phyloP scores from a whole-genome alignment of 2,797 vertebrate genomes.

The Lycodopsis pacificus region DNA sequence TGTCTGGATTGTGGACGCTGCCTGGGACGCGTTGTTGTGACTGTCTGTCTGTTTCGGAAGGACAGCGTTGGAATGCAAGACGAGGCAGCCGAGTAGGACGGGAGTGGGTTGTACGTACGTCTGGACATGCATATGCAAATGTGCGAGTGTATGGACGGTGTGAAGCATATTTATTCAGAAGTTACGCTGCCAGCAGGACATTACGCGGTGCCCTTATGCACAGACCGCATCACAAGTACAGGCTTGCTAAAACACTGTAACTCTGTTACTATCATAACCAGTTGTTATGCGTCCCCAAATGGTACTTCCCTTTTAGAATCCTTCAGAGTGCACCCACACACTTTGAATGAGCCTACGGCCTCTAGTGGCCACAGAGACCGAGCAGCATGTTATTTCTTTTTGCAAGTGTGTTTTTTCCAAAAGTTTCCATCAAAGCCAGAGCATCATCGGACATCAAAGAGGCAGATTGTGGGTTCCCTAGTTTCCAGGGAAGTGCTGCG shows the following conservation, averaged over 20 bases:
- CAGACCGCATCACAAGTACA: slow-evolving; percentile 62
- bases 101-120: neutral
- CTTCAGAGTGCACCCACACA: slow-evolving; percentile 65
- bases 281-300: slow-evolving; percentile 73
- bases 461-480: slow-evolving; percentile 82
- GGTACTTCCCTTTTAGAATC: slow-evolving; percentile 65
- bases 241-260: slow-evolving; percentile 70
- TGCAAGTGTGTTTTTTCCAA: slow-evolving; percentile 72
- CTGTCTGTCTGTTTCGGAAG: slow-evolving; percentile 51
- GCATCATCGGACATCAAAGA: slow-evolving; percentile 81
- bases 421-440: slow-evolving; percentile 78
- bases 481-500: slow-evolving; percentile 76
- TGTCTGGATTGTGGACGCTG: slow-evolving; percentile 55
- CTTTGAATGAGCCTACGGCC: slow-evolving; percentile 73
- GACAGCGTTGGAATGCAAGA: slow-evolving; percentile 50
- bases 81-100: slow-evolving; percentile 38
- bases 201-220: slow-evolving; percentile 54
- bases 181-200: slow-evolving; percentile 50
- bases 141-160: slow-evolving; percentile 33
- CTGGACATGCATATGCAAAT: slow-evolving; percentile 57
- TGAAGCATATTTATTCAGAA: slow-evolving; percentile 59
- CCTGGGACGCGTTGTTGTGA: slow-evolving; percentile 48
- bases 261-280: slow-evolving; percentile 75
- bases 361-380: slow-evolving; percentile 73
- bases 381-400: slow-evolving; percentile 73